These are phyloP conservation scores for Varecia variegata DNA, from an alignment of 2,797 vertebrate genomes.

Conservation along the genomic window DNA sequence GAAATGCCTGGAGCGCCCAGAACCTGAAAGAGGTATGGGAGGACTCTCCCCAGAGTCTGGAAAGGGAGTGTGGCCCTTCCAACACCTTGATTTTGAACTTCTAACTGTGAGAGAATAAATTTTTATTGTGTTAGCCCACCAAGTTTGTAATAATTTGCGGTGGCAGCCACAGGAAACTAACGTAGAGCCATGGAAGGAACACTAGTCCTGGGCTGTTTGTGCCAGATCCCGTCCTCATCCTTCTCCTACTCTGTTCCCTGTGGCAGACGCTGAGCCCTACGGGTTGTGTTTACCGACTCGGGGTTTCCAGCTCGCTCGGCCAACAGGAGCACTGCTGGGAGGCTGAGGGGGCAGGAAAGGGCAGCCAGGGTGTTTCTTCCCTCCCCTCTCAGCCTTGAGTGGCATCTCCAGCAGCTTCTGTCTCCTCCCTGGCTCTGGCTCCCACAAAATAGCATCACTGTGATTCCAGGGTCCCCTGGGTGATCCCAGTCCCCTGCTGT, in stretches of 20 bases:
- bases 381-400: background rate
- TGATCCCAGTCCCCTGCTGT: background rate
- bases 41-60: background rate
- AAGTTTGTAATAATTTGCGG: background rate
- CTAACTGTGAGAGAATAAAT: background rate
- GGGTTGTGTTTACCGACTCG: background rate
- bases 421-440: background rate
- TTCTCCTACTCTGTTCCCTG: background rate
- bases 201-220: background rate
- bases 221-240: no score
- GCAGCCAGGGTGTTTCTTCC: background rate
- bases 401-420: no score
- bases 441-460: background rate
- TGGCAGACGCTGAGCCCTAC: background rate
- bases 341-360: background rate
- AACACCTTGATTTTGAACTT: background rate
- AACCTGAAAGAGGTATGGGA: background rate
- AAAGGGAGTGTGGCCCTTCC: fast-evolving
- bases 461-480: background rate
- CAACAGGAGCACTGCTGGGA: background rate
- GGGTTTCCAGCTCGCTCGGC: background rate
- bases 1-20: background rate
- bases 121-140: background rate
- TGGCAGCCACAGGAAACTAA: background rate
- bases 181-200: no score